Conservation (phyloP, 2,797 vertebrate species). For the Phrynocephalus forsythii region DNA sequence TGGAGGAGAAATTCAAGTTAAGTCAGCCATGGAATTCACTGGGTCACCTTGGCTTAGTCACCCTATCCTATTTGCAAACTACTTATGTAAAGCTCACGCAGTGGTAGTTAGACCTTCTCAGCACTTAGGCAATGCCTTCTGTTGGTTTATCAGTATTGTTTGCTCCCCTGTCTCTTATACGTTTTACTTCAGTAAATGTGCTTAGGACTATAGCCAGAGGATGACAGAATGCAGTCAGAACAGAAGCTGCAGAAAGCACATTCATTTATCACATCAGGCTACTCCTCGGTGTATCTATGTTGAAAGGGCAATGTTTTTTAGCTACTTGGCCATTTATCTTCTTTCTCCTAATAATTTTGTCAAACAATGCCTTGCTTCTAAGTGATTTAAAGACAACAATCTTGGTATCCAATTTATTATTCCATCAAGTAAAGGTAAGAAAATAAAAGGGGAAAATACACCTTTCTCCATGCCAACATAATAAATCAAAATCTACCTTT, state of each 20-base stretch:
- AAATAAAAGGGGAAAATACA: neutral
- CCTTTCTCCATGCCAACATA: constrained; percentile 28
- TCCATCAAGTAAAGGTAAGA: neutral
- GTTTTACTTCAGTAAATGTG: neutral
- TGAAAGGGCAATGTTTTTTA: constrained; percentile 6
- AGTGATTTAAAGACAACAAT: constrained; percentile 10
- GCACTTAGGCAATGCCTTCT: no score
- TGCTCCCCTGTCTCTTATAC: no score
- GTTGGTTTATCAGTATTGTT: no score
- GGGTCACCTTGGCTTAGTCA: no score
- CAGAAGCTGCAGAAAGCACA: neutral
- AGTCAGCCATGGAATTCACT: no score
- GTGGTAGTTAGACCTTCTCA: no score
- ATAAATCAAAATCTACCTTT: constrained; percentile 26
- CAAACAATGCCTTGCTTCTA: neutral
- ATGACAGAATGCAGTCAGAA: neutral
- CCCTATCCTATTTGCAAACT: no score
- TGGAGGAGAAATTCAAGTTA: no score
- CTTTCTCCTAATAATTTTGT: neutral
- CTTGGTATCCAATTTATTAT: neutral
- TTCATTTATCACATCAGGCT: neutral
- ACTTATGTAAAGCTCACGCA: no score
- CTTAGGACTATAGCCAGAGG: neutral
- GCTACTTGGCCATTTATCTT: neutral
- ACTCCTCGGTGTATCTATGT: neutral